Conservation (phyloP, 2,113 vertebrate genomes). For the Prunella himalayana region DNA sequence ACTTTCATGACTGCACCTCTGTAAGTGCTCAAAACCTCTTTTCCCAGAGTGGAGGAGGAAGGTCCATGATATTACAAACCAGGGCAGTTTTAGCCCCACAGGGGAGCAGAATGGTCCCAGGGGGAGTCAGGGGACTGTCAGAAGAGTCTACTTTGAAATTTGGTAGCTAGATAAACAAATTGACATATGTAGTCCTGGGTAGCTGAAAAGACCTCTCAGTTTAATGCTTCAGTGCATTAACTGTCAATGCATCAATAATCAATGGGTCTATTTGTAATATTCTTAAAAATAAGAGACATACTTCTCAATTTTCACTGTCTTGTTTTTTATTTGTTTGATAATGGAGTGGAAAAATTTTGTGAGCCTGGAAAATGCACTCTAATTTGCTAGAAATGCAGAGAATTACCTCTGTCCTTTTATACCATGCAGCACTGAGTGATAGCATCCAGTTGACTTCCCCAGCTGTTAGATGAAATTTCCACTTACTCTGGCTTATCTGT, state of each 20-base stretch:
- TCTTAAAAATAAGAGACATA: background rate
- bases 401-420: background rate
- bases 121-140: background rate
- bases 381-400: background rate
- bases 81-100: background rate
- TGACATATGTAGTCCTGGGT: fast-evolving
- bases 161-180: background rate
- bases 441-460: background rate
- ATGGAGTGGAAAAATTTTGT: background rate
- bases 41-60: background rate
- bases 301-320: background rate
- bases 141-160: background rate
- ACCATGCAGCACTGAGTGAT: background rate
- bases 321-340: background rate
- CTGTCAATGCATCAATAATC: background rate
- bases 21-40: background rate
- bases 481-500: background rate
- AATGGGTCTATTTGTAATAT: background rate
- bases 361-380: background rate
- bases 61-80: background rate
- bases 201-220: background rate
- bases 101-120: background rate
- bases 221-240: background rate
- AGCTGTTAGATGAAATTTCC: constrained; percentile 7
- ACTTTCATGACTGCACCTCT: fast-evolving